phyloP scores from a whole-genome alignment of 2,888 invertebrate genomes.

The Aporophyla nigra region DNA sequence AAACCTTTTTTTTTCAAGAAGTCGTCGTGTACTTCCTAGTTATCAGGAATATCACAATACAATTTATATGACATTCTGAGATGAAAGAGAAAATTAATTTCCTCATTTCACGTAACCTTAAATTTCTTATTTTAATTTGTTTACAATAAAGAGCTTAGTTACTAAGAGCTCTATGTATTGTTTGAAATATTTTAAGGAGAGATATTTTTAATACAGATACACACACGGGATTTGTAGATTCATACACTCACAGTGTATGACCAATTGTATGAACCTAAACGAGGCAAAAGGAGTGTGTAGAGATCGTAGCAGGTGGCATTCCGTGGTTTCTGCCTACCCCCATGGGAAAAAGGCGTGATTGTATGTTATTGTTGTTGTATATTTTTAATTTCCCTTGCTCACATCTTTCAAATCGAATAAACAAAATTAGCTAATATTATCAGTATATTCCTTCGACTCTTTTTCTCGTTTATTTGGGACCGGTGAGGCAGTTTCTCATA shows the following conservation, averaged over 20 bases:
- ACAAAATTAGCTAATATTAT: neutral
- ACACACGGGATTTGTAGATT: too few relatives aligned
- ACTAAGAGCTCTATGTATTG: neutral
- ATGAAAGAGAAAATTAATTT: neutral
- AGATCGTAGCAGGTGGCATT: too few relatives aligned
- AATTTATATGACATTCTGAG: neutral
- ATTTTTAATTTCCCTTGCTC: neutral
- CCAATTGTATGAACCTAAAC: too few relatives aligned
- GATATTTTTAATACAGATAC: too few relatives aligned
- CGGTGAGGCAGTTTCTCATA: neutral
- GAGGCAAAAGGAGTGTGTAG: too few relatives aligned
- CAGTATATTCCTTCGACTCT: neutral
- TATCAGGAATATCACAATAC: neutral
- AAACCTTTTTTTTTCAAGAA: neutral
- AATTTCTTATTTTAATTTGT: neutral
- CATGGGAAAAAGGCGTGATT: too few relatives aligned
- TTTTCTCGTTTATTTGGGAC: neutral
- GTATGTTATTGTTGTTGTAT: too few relatives aligned
- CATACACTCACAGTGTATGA: too few relatives aligned
- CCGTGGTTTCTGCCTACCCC: too few relatives aligned
- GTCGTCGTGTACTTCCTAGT: neutral
- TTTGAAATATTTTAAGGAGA: neutral
- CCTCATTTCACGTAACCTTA: neutral
- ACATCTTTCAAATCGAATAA: neutral
- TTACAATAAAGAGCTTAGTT: neutral